phyloP scores from a whole-genome alignment of 2,888 invertebrate genomes.

The Yponomeuta plumbellus region DNA sequence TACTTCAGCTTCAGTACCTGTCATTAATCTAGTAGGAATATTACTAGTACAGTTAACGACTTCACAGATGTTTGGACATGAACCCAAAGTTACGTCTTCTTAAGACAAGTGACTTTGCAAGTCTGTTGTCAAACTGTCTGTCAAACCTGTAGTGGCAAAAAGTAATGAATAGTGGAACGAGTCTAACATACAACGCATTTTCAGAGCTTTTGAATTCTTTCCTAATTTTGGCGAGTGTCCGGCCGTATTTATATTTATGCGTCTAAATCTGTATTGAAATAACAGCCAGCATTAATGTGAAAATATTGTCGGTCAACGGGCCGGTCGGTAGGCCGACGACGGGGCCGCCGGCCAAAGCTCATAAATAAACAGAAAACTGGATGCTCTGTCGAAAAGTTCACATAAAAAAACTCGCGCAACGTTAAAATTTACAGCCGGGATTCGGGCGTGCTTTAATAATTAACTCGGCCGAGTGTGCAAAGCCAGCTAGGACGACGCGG shows the following conservation, averaged over 20 bases:
- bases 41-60: too few relatives aligned
- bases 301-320: constrained; percentile 56
- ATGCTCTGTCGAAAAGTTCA: constrained; percentile 69
- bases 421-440: constrained; percentile 67
- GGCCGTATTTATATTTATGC: constrained; percentile 22
- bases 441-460: constrained; percentile 66
- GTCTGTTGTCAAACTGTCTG: neutral
- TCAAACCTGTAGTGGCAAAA: neutral
- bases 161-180: neutral
- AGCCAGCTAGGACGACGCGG: neutral
- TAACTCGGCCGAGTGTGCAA: constrained; percentile 38
- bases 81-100: too few relatives aligned
- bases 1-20: neutral
- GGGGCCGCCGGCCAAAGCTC: constrained; percentile 57
- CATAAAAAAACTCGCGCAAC: constrained; percentile 54
- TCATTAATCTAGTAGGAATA: too few relatives aligned
- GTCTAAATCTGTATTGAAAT: constrained; percentile 56
- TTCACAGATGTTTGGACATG: too few relatives aligned
- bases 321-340: constrained; percentile 41
- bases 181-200: neutral
- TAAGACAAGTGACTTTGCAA: too few relatives aligned
- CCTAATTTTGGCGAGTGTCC: neutral
- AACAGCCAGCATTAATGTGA: constrained; percentile 39
- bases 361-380: constrained; percentile 74
- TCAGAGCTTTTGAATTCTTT: neutral